These are phyloP conservation scores for Oreamnos americanus DNA, from an alignment of 2,113 vertebrate genomes.

Conservation along the genomic window DNA sequence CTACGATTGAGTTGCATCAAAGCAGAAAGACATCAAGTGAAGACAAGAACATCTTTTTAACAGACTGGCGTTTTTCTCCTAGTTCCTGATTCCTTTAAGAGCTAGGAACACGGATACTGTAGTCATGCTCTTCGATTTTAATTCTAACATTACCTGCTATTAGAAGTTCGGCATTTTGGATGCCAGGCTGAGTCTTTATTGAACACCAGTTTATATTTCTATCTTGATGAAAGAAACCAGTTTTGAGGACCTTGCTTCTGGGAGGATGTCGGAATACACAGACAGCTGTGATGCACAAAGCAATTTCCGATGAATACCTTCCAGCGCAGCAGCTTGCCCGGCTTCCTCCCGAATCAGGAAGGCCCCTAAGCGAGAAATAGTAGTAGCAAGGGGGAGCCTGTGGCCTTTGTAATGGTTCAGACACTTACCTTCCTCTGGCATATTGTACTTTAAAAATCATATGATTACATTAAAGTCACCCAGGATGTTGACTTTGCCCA, in stretches of 20 bases:
- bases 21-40: background rate
- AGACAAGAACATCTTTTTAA: slow-evolving; percentile 59
- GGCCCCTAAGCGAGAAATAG: background rate
- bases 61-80: slow-evolving; percentile 39
- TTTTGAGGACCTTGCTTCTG: slow-evolving; percentile 60
- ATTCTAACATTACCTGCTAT: slow-evolving; percentile 33
- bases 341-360: slow-evolving; percentile 62
- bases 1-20: background rate
- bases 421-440: slow-evolving; percentile 31
- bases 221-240: slow-evolving; percentile 67
- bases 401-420: slow-evolving; percentile 3
- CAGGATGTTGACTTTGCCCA: slow-evolving; percentile 7
- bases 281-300: slow-evolving; percentile 64
- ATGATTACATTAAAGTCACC: slow-evolving; percentile 55
- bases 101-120: background rate
- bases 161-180: slow-evolving; percentile 41
- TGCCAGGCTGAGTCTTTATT: background rate
- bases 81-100: slow-evolving; percentile 51
- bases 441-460: background rate
- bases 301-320: background rate
- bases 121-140: background rate
- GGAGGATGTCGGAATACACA: slow-evolving; percentile 63
- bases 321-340: background rate
- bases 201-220: slow-evolving; percentile 5
- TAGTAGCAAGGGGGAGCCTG: background rate